Percentiles rank a stretch among this genome's conserved stretches.
These are phyloP conservation scores for Hylomyscus alleni DNA, from an alignment of 2,797 vertebrate species.

Conservation along the genomic window DNA sequence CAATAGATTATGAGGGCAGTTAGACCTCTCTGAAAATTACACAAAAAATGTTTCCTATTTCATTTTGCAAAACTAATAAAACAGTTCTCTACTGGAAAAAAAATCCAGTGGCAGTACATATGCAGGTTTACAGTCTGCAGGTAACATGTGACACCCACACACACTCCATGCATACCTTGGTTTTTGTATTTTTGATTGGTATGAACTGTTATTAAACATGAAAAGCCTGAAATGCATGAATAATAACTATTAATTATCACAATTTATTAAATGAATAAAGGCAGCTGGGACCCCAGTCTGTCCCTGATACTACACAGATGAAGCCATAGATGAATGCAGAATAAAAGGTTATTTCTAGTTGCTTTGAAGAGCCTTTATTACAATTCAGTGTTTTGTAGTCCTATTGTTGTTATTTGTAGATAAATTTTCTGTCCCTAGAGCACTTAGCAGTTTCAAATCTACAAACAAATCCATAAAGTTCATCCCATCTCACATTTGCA, in stretches of 20 bases:
- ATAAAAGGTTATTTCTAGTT: not conserved
- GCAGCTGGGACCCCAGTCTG: conserved; percentile 76
- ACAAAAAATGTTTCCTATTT: conserved; percentile 87
- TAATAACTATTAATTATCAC: conserved; percentile 86
- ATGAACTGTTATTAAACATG: conserved; percentile 86
- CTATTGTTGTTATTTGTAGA: conserved; percentile 18
- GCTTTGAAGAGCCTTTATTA: conserved; percentile 14
- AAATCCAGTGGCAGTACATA: conserved; percentile 83
- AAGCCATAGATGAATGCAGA: not conserved
- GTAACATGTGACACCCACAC: conserved; percentile 86
- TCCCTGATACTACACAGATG: conserved; percentile 57
- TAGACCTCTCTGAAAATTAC: conserved; percentile 86
- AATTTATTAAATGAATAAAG: conserved; percentile 84
- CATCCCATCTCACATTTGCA: not conserved
- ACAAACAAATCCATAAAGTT: not conserved
- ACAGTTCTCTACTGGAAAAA: conserved; percentile 86
- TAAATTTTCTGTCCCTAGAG: not conserved
- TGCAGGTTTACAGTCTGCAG: conserved; percentile 86
- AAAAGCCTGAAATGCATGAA: conserved; percentile 86
- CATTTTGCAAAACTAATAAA: conserved; percentile 87
- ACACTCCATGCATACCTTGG: conserved; percentile 79
- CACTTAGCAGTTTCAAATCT: not conserved
- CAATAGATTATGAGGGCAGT: conserved; percentile 87
- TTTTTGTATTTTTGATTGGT: conserved; percentile 83
- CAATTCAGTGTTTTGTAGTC: not conserved